These are phyloP conservation scores for Vulpes vulpes DNA, from an alignment of 2,113 vertebrate species.

Conservation along the genomic window DNA sequence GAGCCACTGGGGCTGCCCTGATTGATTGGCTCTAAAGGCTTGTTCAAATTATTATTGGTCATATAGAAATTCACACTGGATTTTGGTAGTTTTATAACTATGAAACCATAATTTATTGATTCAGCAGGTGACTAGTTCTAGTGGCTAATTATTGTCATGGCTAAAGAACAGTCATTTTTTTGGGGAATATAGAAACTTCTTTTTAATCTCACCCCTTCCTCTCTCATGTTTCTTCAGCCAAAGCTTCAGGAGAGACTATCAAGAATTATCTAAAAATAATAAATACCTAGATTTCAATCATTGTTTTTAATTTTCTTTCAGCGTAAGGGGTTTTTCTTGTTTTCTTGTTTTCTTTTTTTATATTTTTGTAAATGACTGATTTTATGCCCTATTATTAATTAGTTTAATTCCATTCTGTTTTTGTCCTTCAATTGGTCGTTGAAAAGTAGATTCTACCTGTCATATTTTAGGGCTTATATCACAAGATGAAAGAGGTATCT, in stretches of 20 bases:
- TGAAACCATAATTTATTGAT: background rate
- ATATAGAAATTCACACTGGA: background rate
- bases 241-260: background rate
- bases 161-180: background rate
- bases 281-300: background rate
- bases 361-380: background rate
- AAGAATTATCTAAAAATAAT: background rate
- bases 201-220: background rate
- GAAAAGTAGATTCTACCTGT: background rate
- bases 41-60: background rate
- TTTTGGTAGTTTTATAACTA: background rate
- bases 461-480: background rate
- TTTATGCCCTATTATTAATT: background rate
- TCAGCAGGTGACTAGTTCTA: background rate
- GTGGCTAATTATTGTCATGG: background rate
- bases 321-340: background rate
- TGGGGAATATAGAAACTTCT: background rate
- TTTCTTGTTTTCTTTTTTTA: background rate
- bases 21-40: background rate
- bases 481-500: background rate
- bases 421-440: background rate
- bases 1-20: too few relatives aligned
- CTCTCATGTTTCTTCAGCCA: background rate
- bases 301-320: background rate
- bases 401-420: background rate